Conservation (phyloP, 2,113 vertebrate genomes). For the Eretmochelys imbricata region DNA sequence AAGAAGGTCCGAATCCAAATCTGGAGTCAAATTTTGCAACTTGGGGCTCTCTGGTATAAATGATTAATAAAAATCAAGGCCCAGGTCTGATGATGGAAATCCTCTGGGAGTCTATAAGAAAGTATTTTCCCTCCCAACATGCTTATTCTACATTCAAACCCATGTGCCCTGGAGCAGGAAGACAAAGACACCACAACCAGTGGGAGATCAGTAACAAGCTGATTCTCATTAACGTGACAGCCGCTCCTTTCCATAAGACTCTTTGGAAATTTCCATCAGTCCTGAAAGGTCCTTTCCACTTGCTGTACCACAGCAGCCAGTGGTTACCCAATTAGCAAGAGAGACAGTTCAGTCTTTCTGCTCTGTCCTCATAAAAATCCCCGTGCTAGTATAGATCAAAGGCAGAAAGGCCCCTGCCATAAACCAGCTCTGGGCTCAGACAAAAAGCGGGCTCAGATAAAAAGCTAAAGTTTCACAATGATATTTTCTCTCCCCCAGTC, state of each 20-base stretch:
- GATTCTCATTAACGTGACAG: background rate
- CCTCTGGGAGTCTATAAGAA: background rate
- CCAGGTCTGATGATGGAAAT: background rate
- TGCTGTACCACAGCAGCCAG: rapidly evolving
- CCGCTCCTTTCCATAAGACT: background rate
- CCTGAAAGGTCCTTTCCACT: background rate
- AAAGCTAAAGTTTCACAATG: background rate
- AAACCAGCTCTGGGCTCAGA: background rate
- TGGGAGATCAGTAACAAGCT: background rate
- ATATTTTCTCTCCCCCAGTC: background rate
- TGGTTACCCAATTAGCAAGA: rapidly evolving
- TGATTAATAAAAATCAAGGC: background rate
- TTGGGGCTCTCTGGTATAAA: background rate
- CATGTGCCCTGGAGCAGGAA: background rate
- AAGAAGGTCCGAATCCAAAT: background rate
- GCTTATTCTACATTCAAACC: background rate
- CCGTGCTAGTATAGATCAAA: rapidly evolving
- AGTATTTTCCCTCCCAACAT: background rate
- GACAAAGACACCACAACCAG: background rate
- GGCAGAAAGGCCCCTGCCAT: background rate
- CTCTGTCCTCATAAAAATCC: background rate
- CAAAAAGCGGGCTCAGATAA: background rate
- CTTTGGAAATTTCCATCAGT: rapidly evolving
- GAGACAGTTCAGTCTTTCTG: rapidly evolving
- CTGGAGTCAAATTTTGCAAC: background rate